Conservation (phyloP, 2,113 vertebrate genomes). For the Opisthocomus hoazin region DNA sequence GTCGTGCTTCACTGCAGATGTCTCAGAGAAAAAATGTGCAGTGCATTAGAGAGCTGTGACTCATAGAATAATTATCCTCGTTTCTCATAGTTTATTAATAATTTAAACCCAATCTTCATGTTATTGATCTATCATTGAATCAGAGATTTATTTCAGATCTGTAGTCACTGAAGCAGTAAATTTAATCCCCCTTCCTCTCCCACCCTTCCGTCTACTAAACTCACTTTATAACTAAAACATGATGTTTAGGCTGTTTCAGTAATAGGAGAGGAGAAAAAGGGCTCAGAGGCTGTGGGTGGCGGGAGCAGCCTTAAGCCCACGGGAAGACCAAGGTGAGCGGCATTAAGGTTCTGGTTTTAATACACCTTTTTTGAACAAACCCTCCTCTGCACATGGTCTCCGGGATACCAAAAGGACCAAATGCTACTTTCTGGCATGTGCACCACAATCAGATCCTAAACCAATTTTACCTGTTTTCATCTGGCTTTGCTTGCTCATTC, state of each 20-base stretch:
- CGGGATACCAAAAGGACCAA: not conserved
- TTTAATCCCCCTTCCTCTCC: slow-evolving; percentile 50
- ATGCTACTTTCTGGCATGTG: not conserved
- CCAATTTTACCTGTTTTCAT: not conserved
- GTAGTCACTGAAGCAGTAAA: slow-evolving; percentile 60
- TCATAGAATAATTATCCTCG: slow-evolving; percentile 35
- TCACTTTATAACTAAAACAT: slow-evolving; percentile 60
- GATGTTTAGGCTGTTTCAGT: slow-evolving; percentile 54
- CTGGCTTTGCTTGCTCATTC: not conserved
- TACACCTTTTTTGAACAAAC: not conserved
- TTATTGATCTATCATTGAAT: slow-evolving; percentile 56
- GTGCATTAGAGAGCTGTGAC: slow-evolving; percentile 30
- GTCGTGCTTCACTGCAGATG: slow-evolving; percentile 21
- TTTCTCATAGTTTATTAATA: slow-evolving; percentile 60
- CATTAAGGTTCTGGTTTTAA: not conserved
- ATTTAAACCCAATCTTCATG: slow-evolving; percentile 58
- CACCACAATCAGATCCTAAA: not conserved
- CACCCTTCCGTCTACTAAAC: slow-evolving; percentile 22
- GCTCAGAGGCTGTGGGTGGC: not conserved
- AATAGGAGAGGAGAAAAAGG: not conserved
- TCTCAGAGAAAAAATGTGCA: slow-evolving; percentile 39
- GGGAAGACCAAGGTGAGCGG: not conserved
- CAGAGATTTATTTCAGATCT: slow-evolving; percentile 59
- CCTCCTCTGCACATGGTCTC: not conserved
- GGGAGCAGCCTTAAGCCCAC: not conserved